Percentiles rank a stretch among this genome's conserved stretches.
phyloP scores from a whole-genome alignment of 2,797 vertebrate genomes.

The Scarus forsteni region DNA sequence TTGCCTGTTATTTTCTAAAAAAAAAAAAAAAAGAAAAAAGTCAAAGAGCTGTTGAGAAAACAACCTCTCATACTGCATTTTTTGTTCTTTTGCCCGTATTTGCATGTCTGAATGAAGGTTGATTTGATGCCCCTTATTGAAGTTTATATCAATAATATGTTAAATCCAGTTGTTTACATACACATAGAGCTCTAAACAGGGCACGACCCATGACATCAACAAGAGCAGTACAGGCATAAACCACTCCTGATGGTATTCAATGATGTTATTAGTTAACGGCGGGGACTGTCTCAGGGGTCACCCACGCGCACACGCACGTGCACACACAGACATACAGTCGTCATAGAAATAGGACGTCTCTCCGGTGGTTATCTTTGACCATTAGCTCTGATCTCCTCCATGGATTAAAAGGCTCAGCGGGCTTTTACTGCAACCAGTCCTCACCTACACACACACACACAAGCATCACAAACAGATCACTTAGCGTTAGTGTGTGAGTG shows the following conservation, averaged over 20 bases:
- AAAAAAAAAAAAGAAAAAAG: too few species aligned
- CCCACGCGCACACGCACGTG: not conserved
- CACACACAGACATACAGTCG: slow-evolving; percentile 3
- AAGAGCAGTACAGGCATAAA: not conserved
- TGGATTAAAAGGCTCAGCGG: slow-evolving; percentile 27
- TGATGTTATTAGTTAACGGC: not conserved
- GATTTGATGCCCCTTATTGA: too few species aligned
- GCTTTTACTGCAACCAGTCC: slow-evolving; percentile 16
- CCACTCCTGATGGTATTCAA: not conserved
- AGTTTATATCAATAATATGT: too few species aligned
- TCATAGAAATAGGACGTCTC: not conserved
- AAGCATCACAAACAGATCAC: slow-evolving; percentile 15
- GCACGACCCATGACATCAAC: not conserved
- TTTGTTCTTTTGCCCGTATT: too few species aligned
- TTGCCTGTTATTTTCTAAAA: too few species aligned
- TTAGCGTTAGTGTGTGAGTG: slow-evolving; percentile 25
- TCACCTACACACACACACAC: not conserved
- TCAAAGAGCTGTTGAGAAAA: too few species aligned
- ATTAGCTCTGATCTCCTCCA: slow-evolving; percentile 13
- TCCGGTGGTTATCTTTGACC: slow-evolving; percentile 15
- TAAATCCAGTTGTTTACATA: too few species aligned
- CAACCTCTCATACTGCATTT: too few species aligned
- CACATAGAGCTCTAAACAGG: too few species aligned
- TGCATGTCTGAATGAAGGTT: too few species aligned
- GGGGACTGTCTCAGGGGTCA: not conserved